Conservation (phyloP, 2,113 vertebrate genomes). For the Abramis brama region DNA sequence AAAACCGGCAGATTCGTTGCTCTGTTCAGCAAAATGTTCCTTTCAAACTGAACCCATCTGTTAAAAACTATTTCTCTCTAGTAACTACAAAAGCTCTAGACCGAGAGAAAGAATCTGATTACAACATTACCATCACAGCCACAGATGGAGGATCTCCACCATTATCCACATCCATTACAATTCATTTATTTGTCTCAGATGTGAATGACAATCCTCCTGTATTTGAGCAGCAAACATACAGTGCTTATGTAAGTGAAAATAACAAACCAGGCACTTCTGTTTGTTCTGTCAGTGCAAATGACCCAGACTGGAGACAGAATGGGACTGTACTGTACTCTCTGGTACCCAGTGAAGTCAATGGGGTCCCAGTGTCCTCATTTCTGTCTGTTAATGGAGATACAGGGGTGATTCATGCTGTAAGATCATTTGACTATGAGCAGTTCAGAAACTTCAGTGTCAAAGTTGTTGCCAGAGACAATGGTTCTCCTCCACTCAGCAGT, state of each 20-base stretch:
- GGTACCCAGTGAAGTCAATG: conserved; percentile 54
- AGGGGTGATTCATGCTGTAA: conserved; percentile 67
- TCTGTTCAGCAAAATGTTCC: conserved; percentile 59
- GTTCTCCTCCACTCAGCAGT: conserved; percentile 68
- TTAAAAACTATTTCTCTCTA: conserved; percentile 59
- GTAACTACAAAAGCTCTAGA: conserved; percentile 55
- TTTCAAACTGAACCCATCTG: conserved; percentile 70
- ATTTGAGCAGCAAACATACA: conserved; percentile 66
- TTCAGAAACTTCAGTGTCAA: conserved; percentile 61
- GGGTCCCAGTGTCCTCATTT: conserved; percentile 64
- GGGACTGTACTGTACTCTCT: conserved; percentile 71
- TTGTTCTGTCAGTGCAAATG: conserved; percentile 65
- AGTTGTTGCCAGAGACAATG: conserved; percentile 67
- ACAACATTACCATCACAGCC: conserved; percentile 58
- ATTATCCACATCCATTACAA: conserved; percentile 58
- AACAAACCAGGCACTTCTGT: conserved; percentile 70
- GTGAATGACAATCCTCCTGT: conserved; percentile 72
- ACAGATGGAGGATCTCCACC: conserved; percentile 65
- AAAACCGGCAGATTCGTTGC: conserved; percentile 55
- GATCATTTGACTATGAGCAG: conserved; percentile 73
- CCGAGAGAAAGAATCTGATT: conserved; percentile 49
- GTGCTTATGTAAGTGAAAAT: conserved; percentile 70
- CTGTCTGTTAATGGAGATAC: conserved; percentile 73
- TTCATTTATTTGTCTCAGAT: conserved; percentile 67
- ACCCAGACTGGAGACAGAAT: conserved; percentile 71